phyloP scores from a whole-genome alignment of 2,888 invertebrate genomes.

The Acanthosepion lycidas region DNA sequence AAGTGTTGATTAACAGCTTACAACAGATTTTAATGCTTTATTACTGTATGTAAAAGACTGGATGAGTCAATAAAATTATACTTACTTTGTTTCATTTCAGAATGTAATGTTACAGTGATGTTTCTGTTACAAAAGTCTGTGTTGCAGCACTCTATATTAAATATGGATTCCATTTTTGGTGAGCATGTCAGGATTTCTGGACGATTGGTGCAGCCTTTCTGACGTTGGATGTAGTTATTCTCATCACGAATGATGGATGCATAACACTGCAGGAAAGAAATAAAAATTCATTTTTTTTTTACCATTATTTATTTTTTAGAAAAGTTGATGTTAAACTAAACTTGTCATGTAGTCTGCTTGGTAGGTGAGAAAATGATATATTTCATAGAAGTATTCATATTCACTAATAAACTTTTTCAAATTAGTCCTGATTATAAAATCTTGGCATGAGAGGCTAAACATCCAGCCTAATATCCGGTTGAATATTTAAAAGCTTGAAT shows the following conservation, averaged over 20 bases:
- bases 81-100: background rate
- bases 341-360: too few relatives aligned
- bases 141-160: constrained; percentile 61
- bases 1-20: too few relatives aligned
- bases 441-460: too few relatives aligned
- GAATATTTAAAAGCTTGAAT: too few relatives aligned
- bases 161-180: constrained; percentile 49
- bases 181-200: background rate
- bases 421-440: too few relatives aligned
- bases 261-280: constrained; percentile 15
- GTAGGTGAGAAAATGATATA: too few relatives aligned
- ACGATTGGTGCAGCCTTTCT: constrained; percentile 8
- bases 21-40: too few relatives aligned
- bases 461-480: too few relatives aligned
- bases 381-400: too few relatives aligned
- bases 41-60: too few relatives aligned
- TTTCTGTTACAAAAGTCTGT: constrained; percentile 60
- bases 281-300: background rate
- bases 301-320: background rate
- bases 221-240: background rate
- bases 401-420: too few relatives aligned
- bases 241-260: constrained; percentile 38
- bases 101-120: constrained; percentile 46
- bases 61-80: background rate
- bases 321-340: background rate